phyloP scores from a whole-genome alignment of 2,888 invertebrate genomes.

The Rotaria magnacalcarata region DNA sequence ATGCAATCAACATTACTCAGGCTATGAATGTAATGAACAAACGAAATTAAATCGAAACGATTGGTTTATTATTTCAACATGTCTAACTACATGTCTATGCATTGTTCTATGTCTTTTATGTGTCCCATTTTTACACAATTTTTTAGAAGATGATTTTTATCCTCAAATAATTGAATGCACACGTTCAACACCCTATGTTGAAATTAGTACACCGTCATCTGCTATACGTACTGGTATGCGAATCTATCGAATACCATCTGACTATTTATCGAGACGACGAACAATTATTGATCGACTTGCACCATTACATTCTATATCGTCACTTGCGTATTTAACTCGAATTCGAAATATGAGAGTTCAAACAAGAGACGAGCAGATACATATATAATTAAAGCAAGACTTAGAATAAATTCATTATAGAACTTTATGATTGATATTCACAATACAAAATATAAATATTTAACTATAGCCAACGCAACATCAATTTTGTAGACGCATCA shows the following conservation, averaged over 20 bases:
- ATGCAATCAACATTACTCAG: background rate
- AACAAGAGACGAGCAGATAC: background rate
- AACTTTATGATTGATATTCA: no score
- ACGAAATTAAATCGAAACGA: background rate
- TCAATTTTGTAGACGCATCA: no score
- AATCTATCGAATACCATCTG: slow-evolving; percentile 15
- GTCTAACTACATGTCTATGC: background rate
- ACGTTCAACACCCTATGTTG: slow-evolving; percentile 10
- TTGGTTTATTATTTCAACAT: slow-evolving; percentile 17
- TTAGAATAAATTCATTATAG: no score
- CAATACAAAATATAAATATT: no score
- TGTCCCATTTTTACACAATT: background rate
- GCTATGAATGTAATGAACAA: slow-evolving; percentile 24
- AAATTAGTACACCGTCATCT: background rate
- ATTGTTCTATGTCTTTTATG: background rate
- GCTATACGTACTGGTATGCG: background rate
- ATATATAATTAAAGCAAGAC: background rate
- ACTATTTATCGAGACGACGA: background rate
- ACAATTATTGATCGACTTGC: slow-evolving; percentile 23
- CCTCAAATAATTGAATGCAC: slow-evolving; percentile 34
- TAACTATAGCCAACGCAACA: no score
- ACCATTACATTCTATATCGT: slow-evolving; percentile 5
- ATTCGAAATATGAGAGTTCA: background rate
- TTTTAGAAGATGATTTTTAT: slow-evolving; percentile 30
- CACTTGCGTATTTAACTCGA: background rate